phyloP scores from a whole-genome alignment of 2,797 vertebrate species.

The Neosalanx taihuensis region DNA sequence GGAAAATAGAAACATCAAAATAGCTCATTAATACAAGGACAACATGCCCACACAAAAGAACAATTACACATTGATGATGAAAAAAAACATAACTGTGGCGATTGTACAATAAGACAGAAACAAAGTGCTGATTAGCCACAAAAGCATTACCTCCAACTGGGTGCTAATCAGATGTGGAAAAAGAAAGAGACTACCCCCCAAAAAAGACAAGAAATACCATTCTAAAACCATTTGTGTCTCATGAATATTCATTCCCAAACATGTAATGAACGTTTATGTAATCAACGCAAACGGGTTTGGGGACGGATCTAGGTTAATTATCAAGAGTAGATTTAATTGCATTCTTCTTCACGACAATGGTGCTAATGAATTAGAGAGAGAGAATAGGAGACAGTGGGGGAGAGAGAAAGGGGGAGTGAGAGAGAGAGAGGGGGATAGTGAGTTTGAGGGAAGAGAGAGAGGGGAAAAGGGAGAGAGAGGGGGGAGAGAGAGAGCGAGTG shows the following conservation, averaged over 20 bases:
- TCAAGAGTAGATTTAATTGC: conserved; percentile 68
- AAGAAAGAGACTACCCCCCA: conserved; percentile 42
- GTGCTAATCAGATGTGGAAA: conserved; percentile 51
- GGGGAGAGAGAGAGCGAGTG: not conserved
- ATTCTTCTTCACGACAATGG: conserved; percentile 62
- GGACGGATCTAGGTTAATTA: conserved; percentile 69
- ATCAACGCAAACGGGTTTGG: conserved; percentile 62
- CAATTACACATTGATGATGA: conserved; percentile 37
- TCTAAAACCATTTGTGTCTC: conserved; percentile 53
- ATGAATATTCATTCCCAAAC: conserved; percentile 65
- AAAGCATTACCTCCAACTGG: conserved; percentile 45
- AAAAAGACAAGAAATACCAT: conserved; percentile 57
- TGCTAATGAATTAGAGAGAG: conserved; percentile 52
- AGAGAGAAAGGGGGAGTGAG: not conserved
- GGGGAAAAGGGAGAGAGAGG: not conserved
- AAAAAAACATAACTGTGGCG: conserved; percentile 41
- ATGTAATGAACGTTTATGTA: conserved; percentile 64
- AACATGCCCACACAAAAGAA: conserved; percentile 1
- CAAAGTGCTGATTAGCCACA: conserved; percentile 50
- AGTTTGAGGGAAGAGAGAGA: not conserved
- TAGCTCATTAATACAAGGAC: conserved; percentile 11
- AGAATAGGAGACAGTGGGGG: not conserved
- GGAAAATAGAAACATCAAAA: not conserved
- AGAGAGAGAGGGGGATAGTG: not conserved
- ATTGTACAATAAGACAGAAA: conserved; percentile 42